These are phyloP conservation scores for Eupithecia vulgata DNA, from an alignment of 2,888 invertebrate species.

Conservation along the genomic window DNA sequence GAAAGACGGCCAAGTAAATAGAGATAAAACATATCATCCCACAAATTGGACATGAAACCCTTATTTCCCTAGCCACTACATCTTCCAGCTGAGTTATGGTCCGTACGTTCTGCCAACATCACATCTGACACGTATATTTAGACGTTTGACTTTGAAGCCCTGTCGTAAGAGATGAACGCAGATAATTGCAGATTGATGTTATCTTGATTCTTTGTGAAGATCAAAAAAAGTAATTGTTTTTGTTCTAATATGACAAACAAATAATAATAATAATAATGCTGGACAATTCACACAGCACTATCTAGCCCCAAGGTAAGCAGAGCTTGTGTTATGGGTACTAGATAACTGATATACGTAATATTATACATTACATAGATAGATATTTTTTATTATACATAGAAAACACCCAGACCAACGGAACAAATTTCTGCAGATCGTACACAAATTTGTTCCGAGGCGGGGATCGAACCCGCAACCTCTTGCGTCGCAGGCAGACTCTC, in stretches of 20 bases:
- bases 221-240: background rate
- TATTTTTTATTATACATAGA: too few relatives aligned
- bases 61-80: slow-evolving; percentile 12
- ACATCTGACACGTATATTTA: slow-evolving; percentile 54
- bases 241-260: slow-evolving; percentile 1
- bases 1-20: background rate
- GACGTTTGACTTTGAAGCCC: slow-evolving; percentile 50
- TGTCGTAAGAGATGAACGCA: slow-evolving; percentile 34
- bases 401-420: too few relatives aligned
- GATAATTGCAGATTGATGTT: background rate
- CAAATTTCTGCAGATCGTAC: too few relatives aligned
- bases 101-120: slow-evolving; percentile 56
- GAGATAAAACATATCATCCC: background rate
- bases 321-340: too few relatives aligned
- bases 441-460: too few relatives aligned
- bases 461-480: too few relatives aligned
- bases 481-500: too few relatives aligned
- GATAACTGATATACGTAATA: too few relatives aligned
- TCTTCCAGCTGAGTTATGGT: slow-evolving; percentile 45
- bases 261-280: too few relatives aligned
- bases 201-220: slow-evolving; percentile 22
- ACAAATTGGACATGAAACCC: slow-evolving; percentile 7
- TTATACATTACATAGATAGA: too few relatives aligned
- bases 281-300: too few relatives aligned
- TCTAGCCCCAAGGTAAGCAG: too few relatives aligned